Conservation (phyloP, 53 echinoderm and acorn worm genomes). For the Antedon mediterranea region DNA sequence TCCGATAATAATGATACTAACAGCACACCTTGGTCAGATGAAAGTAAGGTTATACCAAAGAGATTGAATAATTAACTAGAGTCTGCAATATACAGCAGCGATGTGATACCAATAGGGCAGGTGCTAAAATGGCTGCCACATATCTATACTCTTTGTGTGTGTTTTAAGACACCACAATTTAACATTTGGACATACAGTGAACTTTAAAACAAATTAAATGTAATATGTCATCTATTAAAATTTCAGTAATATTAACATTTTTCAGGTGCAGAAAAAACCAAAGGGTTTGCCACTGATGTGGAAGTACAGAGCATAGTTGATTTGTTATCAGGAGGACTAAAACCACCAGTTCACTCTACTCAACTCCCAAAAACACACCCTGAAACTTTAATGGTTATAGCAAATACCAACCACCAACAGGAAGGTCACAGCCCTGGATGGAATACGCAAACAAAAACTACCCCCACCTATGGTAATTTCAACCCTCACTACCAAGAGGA, state of each 20-base stretch:
- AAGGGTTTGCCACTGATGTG: slow-evolving; percentile 65
- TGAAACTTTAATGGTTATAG: neutral
- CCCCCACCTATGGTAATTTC: slow-evolving; percentile 44
- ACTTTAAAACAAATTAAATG: too few species aligned
- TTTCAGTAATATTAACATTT: neutral
- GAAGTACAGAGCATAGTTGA: slow-evolving; percentile 87
- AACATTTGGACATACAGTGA: too few species aligned
- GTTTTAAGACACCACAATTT: too few species aligned
- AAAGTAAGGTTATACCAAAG: too few species aligned
- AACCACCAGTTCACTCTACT: slow-evolving; percentile 14
- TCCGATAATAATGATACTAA: neutral
- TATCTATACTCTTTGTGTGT: too few species aligned
- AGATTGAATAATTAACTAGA: too few species aligned
- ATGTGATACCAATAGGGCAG: too few species aligned
- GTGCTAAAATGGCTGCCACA: too few species aligned
- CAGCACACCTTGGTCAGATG: neutral
- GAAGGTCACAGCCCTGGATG: neutral
- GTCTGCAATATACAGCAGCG: too few species aligned
- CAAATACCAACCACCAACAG: neutral
- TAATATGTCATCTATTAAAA: too few species aligned
- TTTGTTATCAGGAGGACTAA: slow-evolving; percentile 56
- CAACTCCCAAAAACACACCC: slow-evolving; percentile 6
- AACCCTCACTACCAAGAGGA: slow-evolving; percentile 55
- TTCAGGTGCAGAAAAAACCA: slow-evolving; percentile 1
- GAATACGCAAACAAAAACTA: slow-evolving; percentile 4